Evolutionary conservation across 2,113 vertebrate genomes (phyloP).

Genomic region (Dasyornis broadbenti): DNA sequence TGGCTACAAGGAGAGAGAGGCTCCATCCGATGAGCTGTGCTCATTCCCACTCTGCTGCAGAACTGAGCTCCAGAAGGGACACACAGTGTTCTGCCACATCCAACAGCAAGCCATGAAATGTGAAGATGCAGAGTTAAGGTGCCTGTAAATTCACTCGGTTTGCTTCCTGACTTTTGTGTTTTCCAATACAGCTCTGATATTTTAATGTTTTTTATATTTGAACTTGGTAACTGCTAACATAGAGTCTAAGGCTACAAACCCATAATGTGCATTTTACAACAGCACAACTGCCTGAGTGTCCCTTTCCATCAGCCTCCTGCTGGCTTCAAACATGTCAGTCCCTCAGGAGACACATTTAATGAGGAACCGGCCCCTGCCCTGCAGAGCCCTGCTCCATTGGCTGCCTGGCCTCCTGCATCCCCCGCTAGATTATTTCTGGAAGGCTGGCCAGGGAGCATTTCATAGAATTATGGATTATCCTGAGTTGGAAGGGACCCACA

Average conservation of each 20-base stretch:
- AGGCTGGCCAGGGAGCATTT: neutral
- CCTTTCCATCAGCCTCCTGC: rapidly evolving
- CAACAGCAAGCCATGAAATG: neutral
- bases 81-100: neutral
- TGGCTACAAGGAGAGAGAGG: neutral
- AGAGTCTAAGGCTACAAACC: neutral
- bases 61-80: neutral
- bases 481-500: neutral
- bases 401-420: neutral
- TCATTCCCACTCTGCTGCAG: neutral
- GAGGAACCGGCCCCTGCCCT: neutral
- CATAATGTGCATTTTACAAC: neutral
- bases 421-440: neutral
- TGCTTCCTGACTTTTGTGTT: neutral
- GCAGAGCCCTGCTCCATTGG: neutral
- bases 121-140: neutral
- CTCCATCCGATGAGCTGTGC: neutral
- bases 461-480: neutral
- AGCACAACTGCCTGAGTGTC: neutral
- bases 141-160: neutral
- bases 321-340: neutral
- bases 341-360: neutral
- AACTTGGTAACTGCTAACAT: neutral
- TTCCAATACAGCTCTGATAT: neutral
- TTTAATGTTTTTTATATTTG: neutral